phyloP scores from a whole-genome alignment of 1,140 invertebrate genomes.

The Cydia pomonella region DNA sequence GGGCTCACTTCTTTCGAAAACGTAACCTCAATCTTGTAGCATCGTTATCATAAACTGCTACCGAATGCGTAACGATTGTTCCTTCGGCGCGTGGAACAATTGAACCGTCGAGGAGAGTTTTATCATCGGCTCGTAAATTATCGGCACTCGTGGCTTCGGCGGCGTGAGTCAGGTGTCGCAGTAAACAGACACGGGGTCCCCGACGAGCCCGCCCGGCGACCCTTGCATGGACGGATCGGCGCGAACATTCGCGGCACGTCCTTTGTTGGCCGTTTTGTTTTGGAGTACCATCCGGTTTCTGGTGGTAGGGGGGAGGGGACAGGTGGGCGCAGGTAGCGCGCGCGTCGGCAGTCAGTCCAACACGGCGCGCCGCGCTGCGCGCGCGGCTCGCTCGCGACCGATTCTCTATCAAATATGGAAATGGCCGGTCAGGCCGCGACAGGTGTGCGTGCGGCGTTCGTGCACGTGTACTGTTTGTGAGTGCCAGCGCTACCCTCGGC shows the following conservation, averaged over 20 bases:
- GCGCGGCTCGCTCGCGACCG: constrained; percentile 64
- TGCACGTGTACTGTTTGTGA: constrained; percentile 79
- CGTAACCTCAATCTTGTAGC: constrained; percentile 40
- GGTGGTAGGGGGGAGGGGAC: constrained; percentile 69
- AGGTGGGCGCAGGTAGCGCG: constrained; percentile 75
- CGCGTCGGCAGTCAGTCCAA: constrained; percentile 69
- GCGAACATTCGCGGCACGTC: constrained; percentile 78
- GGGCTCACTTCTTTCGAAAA: constrained; percentile 56
- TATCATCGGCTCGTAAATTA: constrained; percentile 60
- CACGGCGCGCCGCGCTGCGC: constrained; percentile 66
- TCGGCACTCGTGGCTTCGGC: constrained; percentile 50
- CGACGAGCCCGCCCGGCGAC: constrained; percentile 51
- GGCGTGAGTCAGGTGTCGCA: constrained; percentile 71
- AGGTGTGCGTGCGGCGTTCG: constrained; percentile 75
- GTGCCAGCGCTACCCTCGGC: constrained; percentile 68
- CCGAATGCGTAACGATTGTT: constrained; percentile 40
- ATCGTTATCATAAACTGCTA: constrained; percentile 30
- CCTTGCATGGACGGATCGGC: constrained; percentile 61
- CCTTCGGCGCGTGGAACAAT: constrained; percentile 51
- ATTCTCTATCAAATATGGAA: constrained; percentile 71
- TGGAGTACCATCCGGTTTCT: constrained; percentile 79
- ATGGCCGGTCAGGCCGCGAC: constrained; percentile 73
- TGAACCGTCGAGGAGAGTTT: constrained; percentile 41
- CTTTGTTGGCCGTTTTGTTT: constrained; percentile 79
- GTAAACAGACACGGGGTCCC: constrained; percentile 53